Conservation (phyloP, 2,797 vertebrate species). For the Monodelphis domestica region DNA sequence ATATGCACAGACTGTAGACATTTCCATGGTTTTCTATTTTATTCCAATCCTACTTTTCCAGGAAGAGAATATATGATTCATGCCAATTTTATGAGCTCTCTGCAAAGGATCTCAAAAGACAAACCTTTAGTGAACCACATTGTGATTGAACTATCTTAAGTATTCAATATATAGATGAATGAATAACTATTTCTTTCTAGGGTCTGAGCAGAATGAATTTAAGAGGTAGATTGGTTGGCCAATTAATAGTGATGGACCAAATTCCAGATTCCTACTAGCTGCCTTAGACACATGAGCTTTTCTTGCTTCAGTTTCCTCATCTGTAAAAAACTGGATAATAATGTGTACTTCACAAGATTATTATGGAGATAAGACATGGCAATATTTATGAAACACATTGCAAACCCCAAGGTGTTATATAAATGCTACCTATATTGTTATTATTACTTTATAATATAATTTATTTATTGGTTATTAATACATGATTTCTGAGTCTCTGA, state of each 20-base stretch:
- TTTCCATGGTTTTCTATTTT: constrained; percentile 42
- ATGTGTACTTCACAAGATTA: not conserved
- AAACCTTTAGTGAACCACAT: constrained; percentile 23
- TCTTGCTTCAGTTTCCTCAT: not conserved
- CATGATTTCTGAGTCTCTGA: not conserved
- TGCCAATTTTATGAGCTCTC: constrained; percentile 40
- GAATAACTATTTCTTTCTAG: constrained; percentile 48
- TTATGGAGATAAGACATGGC: not conserved
- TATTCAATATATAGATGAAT: constrained; percentile 40
- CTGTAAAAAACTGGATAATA: not conserved
- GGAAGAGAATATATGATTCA: not conserved
- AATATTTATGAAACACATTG: not conserved
- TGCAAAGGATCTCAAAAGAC: constrained; percentile 64
- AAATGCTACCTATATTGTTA: not conserved
- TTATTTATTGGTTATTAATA: not conserved
- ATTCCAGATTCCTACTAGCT: not conserved
- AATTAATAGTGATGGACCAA: not conserved
- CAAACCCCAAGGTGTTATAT: not conserved
- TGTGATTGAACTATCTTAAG: constrained; percentile 53
- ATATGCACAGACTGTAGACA: not conserved
- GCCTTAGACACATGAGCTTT: not conserved
- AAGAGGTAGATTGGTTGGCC: not conserved
- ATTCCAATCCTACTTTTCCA: not conserved
- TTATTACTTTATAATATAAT: too few species aligned
- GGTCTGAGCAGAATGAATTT: constrained; percentile 36